Conservation (phyloP, 2,888 invertebrate species). For the Chamaedrilus cognettii region DNA sequence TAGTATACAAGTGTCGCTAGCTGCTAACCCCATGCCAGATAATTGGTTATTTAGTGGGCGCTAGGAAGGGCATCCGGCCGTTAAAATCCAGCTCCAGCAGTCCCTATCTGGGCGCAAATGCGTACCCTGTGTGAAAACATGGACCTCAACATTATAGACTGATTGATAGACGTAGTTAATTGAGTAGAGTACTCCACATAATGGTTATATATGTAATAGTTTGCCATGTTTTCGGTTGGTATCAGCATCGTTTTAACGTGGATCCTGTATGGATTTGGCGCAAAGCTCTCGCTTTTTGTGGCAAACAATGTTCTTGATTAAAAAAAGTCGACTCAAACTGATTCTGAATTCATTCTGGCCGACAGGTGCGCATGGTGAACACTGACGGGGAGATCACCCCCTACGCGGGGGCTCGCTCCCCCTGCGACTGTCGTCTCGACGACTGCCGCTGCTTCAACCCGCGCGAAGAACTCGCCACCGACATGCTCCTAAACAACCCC, state of each 20-base stretch:
- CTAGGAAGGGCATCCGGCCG: no score
- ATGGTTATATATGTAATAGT: no score
- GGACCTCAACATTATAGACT: no score
- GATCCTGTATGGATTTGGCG: not conserved
- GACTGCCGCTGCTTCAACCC: slow-evolving; percentile 88
- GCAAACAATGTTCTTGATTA: no score
- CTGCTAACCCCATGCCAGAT: no score
- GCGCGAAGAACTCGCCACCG: slow-evolving; percentile 72
- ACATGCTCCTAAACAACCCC: slow-evolving; percentile 91
- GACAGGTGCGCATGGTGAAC: slow-evolving; percentile 71
- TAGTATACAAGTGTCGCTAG: no score
- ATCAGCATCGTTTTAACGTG: not conserved
- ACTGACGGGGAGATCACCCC: slow-evolving; percentile 91
- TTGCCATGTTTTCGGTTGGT: not conserved
- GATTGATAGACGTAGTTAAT: no score
- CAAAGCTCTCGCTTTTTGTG: no score
- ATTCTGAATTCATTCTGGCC: not conserved
- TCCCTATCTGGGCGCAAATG: no score
- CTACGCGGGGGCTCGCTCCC: slow-evolving; percentile 86
- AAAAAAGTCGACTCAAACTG: not conserved
- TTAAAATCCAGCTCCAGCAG: not conserved
- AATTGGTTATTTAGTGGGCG: no score
- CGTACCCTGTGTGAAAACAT: no score
- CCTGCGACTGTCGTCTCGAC: slow-evolving; percentile 60
- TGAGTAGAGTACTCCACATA: no score